Evolutionary conservation across 2,888 invertebrate genomes (phyloP), one percentile per base, ranked within the genome.

Genomic region (Caenorhabditis wallacei): DNA sequence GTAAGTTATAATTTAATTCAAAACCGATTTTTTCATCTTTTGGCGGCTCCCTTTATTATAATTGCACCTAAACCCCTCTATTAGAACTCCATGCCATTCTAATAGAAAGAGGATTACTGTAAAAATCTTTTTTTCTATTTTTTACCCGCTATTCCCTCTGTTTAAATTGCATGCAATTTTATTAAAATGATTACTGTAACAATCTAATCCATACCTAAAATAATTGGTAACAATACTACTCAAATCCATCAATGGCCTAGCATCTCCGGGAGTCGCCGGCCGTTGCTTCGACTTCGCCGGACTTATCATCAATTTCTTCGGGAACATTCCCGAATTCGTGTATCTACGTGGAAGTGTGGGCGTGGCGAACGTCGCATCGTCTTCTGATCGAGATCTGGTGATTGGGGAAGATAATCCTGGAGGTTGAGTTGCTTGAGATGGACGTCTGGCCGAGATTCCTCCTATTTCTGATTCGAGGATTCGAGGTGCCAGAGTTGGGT

Each of bases 221-320:
- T 84, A 79, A 11, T 98, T 97, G 0, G 96, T 97, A 85, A 98
- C 96, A 91, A 99, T 97, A 54, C 95, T 95, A 92, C 97, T 96
- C 26, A 98, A 93, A 0, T 95, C 95, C 72, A 85, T 87, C 59
- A 79, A 68, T 5, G 89, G 85, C 64, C 80, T 51, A 30, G 4
- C 11, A 82, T 66, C 57, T 24, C 48, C 74, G 5, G 64, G 46
- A 3, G 74, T 57, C 18, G 71, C 37, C 11, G 75, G 61, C 18
- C 69, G 13, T 5, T 35, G 40, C 20, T 63, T 76, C 20, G 53
- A n/a, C 5, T 61, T n/a, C 4, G 74, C 72, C 24, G 74, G 69
- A 13, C 69, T 63, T 26, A 70, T 70, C 26, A 48, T 16, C 7
- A 70, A 16, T 18, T 64, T 70, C 24, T 56, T 63, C 2, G 80